Conservation (phyloP, 1,140 invertebrate genomes). For the Agrypnia vestita region DNA sequence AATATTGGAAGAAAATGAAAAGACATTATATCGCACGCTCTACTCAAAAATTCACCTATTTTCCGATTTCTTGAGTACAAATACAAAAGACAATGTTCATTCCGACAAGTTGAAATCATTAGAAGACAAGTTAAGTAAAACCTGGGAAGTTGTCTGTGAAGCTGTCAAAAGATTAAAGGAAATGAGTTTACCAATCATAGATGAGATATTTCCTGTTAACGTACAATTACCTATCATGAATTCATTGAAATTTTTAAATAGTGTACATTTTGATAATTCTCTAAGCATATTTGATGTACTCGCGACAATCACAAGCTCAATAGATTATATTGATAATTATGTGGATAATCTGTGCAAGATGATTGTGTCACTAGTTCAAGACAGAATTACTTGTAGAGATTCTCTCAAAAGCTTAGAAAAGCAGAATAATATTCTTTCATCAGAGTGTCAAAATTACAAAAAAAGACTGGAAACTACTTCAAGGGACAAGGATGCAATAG, state of each 20-base stretch:
- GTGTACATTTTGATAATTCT: conserved; percentile 16
- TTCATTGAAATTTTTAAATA: conserved; percentile 12
- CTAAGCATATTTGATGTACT: neutral
- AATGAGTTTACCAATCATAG: conserved; percentile 19
- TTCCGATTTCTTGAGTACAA: conserved; percentile 9
- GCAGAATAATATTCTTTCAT: neutral
- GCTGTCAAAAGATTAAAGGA: conserved; percentile 10
- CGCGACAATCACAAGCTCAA: conserved; percentile 10
- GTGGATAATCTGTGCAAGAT: conserved; percentile 15
- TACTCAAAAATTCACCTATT: conserved; percentile 23
- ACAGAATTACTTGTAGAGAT: conserved; percentile 16
- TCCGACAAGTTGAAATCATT: conserved; percentile 12
- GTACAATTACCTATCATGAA: conserved; percentile 8
- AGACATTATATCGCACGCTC: neutral
- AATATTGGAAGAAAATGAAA: conserved; percentile 22
- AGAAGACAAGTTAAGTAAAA: conserved; percentile 29
- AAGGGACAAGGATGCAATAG: neutral
- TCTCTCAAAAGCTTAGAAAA: conserved; percentile 6
- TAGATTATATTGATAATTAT: conserved; percentile 27
- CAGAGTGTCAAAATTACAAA: conserved; percentile 26
- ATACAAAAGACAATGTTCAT: neutral
- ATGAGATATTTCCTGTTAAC: conserved; percentile 4
- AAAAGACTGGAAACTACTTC: neutral
- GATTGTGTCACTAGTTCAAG: conserved; percentile 27
- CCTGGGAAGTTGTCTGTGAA: conserved; percentile 31